Percentiles rank a stretch among this genome's conserved stretches.
These are phyloP conservation scores for Linhomoeus sp. DNA, from an alignment of 2,888 invertebrate genomes.

Conservation along the genomic window DNA sequence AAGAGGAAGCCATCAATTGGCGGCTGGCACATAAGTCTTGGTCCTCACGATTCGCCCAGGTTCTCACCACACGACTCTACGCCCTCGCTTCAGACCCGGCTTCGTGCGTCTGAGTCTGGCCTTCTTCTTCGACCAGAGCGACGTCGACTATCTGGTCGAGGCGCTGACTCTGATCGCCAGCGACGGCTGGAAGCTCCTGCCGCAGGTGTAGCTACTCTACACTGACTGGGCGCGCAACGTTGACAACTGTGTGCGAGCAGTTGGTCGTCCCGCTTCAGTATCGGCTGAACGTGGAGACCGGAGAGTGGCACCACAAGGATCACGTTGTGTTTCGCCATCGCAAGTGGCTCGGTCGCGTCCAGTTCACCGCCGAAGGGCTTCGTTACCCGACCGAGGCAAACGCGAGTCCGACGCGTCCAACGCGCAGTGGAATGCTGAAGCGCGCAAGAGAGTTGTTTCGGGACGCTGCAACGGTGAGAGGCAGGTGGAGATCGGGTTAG, in stretches of 20 bases:
- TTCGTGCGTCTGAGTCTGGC: conserved; percentile 65
- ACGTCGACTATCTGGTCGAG: conserved; percentile 39
- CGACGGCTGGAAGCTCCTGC: conserved; percentile 65
- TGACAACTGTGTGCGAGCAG: not conserved
- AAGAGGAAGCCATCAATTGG: not conserved
- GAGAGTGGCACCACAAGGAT: conserved; percentile 67
- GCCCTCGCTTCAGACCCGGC: conserved; percentile 53
- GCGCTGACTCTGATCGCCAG: conserved; percentile 67
- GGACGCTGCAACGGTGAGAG: too few species aligned
- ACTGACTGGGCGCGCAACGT: not conserved
- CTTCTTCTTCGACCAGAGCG: conserved; percentile 57
- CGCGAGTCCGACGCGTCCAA: too few species aligned
- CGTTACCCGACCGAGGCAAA: too few species aligned
- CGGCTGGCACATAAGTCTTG: too few species aligned
- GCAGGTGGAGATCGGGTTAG: too few species aligned
- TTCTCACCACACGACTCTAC: too few species aligned
- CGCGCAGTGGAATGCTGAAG: too few species aligned
- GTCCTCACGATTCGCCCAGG: too few species aligned
- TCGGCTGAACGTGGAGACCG: conserved; percentile 62
- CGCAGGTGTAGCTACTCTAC: conserved; percentile 28
- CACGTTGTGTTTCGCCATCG: conserved; percentile 54
- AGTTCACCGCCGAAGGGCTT: conserved; percentile 53
- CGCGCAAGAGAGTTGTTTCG: too few species aligned
- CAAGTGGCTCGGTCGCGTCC: conserved; percentile 56
- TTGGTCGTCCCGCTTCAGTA: conserved; percentile 50